These are phyloP conservation scores for Tachysurus vachellii DNA, from an alignment of 2,113 vertebrate genomes.

Conservation along the genomic window DNA sequence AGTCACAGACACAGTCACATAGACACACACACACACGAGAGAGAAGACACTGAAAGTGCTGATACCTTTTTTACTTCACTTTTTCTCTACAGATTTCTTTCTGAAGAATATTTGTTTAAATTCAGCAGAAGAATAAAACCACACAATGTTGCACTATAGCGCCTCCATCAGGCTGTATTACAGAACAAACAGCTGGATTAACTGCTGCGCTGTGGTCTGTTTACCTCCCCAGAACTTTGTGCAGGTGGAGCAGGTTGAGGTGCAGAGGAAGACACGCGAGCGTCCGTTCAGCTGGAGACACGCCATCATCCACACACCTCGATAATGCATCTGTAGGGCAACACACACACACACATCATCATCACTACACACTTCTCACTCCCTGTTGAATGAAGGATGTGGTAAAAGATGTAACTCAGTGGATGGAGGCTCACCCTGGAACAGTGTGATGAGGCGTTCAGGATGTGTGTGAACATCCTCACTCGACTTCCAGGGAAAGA, in stretches of 20 bases:
- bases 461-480: constrained; percentile 79
- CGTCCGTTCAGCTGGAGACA: constrained; percentile 70
- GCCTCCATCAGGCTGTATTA: not conserved
- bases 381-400: not conserved
- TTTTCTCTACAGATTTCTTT: not conserved
- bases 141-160: not conserved
- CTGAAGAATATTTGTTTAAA: not conserved
- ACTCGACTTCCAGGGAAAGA: constrained; percentile 83
- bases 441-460: constrained; percentile 79
- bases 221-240: constrained; percentile 83
- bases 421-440: constrained; percentile 76
- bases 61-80: not conserved
- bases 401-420: not conserved
- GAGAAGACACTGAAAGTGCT: not conserved
- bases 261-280: constrained; percentile 85
- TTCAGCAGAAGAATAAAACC: not conserved
- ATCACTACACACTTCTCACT: not conserved
- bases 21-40: too few relatives aligned
- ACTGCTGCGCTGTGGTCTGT: not conserved
- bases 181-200: not conserved
- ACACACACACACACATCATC: constrained; percentile 18
- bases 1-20: too few relatives aligned
- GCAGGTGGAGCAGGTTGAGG: constrained; percentile 81
- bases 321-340: constrained; percentile 78
- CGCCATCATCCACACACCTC: constrained; percentile 79